Base-by-base conservation (phyloP, 2,797 vertebrate species). In the Gymnothorax javanicus region DNA sequence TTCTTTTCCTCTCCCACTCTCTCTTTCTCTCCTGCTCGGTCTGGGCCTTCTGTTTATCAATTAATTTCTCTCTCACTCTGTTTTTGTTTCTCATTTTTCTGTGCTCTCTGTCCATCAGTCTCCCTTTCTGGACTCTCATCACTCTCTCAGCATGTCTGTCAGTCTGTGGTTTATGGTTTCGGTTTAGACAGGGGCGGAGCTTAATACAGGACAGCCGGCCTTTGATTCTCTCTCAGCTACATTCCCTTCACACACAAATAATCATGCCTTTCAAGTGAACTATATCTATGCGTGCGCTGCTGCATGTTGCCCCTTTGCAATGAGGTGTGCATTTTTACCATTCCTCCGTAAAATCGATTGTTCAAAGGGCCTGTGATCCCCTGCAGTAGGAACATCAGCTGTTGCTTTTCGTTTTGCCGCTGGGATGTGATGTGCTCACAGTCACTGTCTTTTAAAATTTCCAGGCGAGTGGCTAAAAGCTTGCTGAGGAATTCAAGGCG, bases 81-180 rank as follows among this genome's bases (percentile, higher is more conserved):
- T 59, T 82, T 73, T 56, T 58, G 20, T 85, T 88, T 67, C 25
- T 64, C 33, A 13, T 64, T 69, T 69, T 69, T 69, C 23, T 69
- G 33, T 69, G 64, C n/a, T 69, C 64, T 25, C 64, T 64, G 79
- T 85, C 86, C 84, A 56, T 81, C 52, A 23, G 56, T 81, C 77
- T 81, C 17, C 54, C 52, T 52, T n/a, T 81, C 77, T n/a, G 12
- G n/a, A 23, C n/a, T 81, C 20, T 43, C 50, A 54, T 81, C 52
- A n/a, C 52, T 23, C 50, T 81, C 17, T 81, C 73, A 77, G 73
- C 73, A 33, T 20, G 73, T 52, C 73, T 50, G 43, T 77, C 73
- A 77, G 73, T 7, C 73, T 77, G 73, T 77, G 73, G 43, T 77
- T 77, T 77, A 77, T 77, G 13, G 13, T 50, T 33, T 13, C 73